A percentile compares a stretch with the other conserved stretches of the same genome.
phyloP scores from a whole-genome alignment of 2,888 invertebrate species.

The Hyalella azteca region DNA sequence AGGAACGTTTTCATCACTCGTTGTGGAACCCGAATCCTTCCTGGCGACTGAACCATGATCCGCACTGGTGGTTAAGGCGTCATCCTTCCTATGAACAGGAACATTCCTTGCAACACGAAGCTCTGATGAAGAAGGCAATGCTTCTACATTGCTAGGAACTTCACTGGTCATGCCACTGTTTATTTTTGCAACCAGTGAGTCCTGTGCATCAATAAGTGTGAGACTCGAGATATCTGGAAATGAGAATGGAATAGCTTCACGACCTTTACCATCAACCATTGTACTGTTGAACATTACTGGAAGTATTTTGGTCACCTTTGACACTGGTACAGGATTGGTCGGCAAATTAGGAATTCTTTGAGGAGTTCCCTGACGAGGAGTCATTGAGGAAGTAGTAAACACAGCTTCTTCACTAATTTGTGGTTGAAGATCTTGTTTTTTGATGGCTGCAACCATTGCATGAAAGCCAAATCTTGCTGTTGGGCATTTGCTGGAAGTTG shows the following conservation, averaged over 20 bases:
- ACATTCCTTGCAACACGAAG: not conserved
- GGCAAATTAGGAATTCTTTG: too few relatives aligned
- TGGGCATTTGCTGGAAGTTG: slow-evolving; percentile 52
- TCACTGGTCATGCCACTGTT: too few relatives aligned
- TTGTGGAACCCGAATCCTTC: too few relatives aligned
- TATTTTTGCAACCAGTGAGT: too few relatives aligned
- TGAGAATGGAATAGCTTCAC: not conserved
- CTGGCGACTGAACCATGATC: not conserved
- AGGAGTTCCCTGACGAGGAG: too few relatives aligned
- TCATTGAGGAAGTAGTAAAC: not conserved
- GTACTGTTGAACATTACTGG: not conserved
- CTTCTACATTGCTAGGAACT: not conserved
- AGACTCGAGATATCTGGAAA: not conserved
- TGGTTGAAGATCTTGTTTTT: slow-evolving; percentile 31
- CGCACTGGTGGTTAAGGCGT: not conserved
- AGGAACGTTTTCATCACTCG: too few relatives aligned
- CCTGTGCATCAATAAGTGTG: not conserved
- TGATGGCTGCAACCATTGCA: slow-evolving; percentile 46
- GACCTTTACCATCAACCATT: not conserved
- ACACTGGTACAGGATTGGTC: too few relatives aligned
- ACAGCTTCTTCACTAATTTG: slow-evolving; percentile 43
- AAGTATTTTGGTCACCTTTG: too few relatives aligned
- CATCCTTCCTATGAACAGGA: not conserved
- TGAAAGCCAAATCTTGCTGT: slow-evolving; percentile 45
- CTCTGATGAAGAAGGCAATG: not conserved